Conservation (phyloP, 2,888 invertebrate species). For the Plagiodera versicolora region DNA sequence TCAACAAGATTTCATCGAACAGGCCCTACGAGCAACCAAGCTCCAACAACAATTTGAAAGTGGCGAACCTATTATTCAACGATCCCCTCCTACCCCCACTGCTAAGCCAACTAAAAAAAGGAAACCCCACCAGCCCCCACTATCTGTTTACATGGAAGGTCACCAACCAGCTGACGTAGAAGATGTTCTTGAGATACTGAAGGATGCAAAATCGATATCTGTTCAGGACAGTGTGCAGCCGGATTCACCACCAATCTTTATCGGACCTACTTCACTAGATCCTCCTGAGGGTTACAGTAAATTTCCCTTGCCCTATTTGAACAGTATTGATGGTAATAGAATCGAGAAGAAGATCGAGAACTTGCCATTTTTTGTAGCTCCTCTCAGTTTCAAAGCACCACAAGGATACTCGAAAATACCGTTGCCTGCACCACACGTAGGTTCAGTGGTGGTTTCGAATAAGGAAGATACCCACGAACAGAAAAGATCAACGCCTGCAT, state of each 20-base stretch:
- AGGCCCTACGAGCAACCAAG: conserved; percentile 52
- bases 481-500: conserved; percentile 27
- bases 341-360: conserved; percentile 73
- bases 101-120: conserved; percentile 59
- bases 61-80: conserved; percentile 44
- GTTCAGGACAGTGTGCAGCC: conserved; percentile 75
- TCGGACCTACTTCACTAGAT: conserved; percentile 75
- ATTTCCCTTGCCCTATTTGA: conserved; percentile 82
- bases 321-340: conserved; percentile 68
- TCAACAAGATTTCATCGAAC: conserved; percentile 52
- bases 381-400: conserved; percentile 81
- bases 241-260: conserved; percentile 75
- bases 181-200: conserved; percentile 71
- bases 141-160: conserved; percentile 77
- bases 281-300: conserved; percentile 74
- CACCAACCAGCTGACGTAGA: conserved; percentile 62
- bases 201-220: conserved; percentile 72
- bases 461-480: conserved; percentile 31
- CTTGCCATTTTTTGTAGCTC: conserved; percentile 83
- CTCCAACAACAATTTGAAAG: conserved; percentile 49
- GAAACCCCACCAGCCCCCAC: conserved; percentile 81
- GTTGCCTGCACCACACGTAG: conserved; percentile 83
- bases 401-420: conserved; percentile 83
- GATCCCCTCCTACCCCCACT: conserved; percentile 55
- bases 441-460: conserved; percentile 72